Conservation (phyloP, 2,888 invertebrate genomes). For the Harmothoe impar region DNA sequence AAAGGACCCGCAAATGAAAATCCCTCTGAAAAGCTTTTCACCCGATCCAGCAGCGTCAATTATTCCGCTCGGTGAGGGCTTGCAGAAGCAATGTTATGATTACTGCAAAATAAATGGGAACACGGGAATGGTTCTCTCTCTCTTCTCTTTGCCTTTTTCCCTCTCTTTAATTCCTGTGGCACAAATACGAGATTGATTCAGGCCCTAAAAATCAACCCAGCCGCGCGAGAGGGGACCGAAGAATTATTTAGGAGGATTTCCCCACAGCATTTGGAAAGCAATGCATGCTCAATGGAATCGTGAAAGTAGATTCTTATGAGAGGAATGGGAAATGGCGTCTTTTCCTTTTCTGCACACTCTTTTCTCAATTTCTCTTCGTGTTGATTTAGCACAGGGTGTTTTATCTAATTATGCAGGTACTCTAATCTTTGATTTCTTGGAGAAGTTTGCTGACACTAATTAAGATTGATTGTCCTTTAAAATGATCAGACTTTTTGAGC, state of each 20-base stretch:
- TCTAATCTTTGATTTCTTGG: constrained; percentile 40
- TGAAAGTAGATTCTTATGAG: constrained; percentile 28
- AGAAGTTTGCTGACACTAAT: constrained; percentile 49
- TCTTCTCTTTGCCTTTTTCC: constrained; percentile 6
- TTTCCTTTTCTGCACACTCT: neutral
- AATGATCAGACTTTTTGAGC: constrained; percentile 27
- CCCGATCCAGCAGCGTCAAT: constrained; percentile 27
- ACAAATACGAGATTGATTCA: constrained; percentile 30
- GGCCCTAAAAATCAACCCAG: neutral
- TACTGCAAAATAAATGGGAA: constrained; percentile 38
- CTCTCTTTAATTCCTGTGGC: constrained; percentile 21
- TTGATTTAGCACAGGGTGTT: neutral
- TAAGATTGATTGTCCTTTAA: constrained; percentile 42
- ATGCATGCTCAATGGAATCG: neutral
- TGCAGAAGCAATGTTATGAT: constrained; percentile 42
- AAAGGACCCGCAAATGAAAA: constrained; percentile 34
- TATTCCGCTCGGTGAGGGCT: constrained; percentile 29
- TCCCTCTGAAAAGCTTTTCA: constrained; percentile 49
- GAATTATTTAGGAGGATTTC: neutral
- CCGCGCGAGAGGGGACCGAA: neutral
- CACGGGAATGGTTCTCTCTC: constrained; percentile 33
- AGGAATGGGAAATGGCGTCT: neutral
- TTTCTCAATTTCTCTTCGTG: neutral
- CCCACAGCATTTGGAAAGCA: neutral
- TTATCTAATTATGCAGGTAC: constrained; percentile 22